Percentiles rank a stretch among this genome's conserved stretches.
Conservation (phyloP, 1,140 invertebrate genomes). For the Saccostrea echinata region DNA sequence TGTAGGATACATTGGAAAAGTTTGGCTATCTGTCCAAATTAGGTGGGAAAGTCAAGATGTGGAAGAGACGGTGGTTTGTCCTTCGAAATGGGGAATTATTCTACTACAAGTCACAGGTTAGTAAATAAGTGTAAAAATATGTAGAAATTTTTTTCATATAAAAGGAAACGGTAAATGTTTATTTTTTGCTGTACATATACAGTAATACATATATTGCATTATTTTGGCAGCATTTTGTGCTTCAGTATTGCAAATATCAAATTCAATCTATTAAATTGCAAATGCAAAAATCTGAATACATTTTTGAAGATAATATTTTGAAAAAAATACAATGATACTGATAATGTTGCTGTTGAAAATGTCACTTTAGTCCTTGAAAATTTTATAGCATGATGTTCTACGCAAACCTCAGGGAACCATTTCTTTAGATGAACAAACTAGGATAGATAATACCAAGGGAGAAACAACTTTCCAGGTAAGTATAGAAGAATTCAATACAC, state of each 20-base stretch:
- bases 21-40: slow-evolving; percentile 95
- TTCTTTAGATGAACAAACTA: slow-evolving; percentile 92
- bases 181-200: neutral
- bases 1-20: slow-evolving; percentile 88
- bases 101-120: slow-evolving; percentile 92
- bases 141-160: neutral
- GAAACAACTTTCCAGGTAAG: slow-evolving; percentile 92
- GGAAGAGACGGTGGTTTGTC: slow-evolving; percentile 96
- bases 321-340: no score
- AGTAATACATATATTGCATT: no score
- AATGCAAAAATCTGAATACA: no score
- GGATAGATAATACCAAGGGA: slow-evolving; percentile 93
- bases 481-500: neutral
- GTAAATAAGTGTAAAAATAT: slow-evolving; percentile 1
- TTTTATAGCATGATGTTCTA: slow-evolving; percentile 89
- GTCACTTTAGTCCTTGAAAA: neutral
- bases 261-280: no score
- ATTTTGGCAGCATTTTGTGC: no score
- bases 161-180: neutral
- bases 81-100: slow-evolving; percentile 93
- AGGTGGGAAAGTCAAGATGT: slow-evolving; percentile 96
- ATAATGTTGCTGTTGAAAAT: no score
- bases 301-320: no score
- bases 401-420: slow-evolving; percentile 95
- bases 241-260: no score